A percentile compares a stretch with the other conserved stretches of the same genome.
These are phyloP conservation scores for Paralichthys olivaceus DNA, from an alignment of 2,113 vertebrate genomes.

Conservation along the genomic window DNA sequence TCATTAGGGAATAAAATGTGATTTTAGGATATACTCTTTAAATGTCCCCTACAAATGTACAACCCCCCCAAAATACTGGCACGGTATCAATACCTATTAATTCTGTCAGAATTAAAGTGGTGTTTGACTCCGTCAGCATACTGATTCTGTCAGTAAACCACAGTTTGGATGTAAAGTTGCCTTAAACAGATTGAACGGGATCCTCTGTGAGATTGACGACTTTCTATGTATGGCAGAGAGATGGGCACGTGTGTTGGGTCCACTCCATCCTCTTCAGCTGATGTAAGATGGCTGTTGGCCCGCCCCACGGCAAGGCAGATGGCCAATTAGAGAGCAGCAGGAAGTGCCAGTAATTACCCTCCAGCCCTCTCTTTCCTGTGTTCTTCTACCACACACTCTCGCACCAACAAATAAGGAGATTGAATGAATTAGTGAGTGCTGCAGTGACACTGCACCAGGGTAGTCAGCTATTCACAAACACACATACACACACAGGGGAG, in stretches of 20 bases:
- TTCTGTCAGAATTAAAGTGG: background rate
- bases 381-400: conserved; percentile 61
- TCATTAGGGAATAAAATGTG: background rate
- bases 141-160: conserved; percentile 17
- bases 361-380: conserved; percentile 66
- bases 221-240: conserved; percentile 29
- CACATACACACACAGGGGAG: conserved; percentile 53
- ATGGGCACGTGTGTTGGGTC: conserved; percentile 18
- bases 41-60: background rate
- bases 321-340: conserved; percentile 83
- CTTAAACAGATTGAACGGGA: conserved; percentile 44
- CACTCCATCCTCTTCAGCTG: conserved; percentile 60
- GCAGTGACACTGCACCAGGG: conserved; percentile 75
- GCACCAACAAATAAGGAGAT: conserved; percentile 75
- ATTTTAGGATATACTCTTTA: background rate
- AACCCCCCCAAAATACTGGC: background rate
- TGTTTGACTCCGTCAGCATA: too few relatives aligned
- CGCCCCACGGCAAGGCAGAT: conserved; percentile 78
- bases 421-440: conserved; percentile 79
- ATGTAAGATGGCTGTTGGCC: conserved; percentile 74
- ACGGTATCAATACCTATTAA: background rate
- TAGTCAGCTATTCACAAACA: conserved; percentile 54
- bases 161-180: conserved; percentile 30
- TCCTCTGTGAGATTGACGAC: conserved; percentile 27
- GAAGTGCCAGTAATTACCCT: conserved; percentile 79